Percentiles rank a stretch among this genome's conserved stretches.
phyloP scores from a whole-genome alignment of 2,888 invertebrate species.

The Pelosia muscerda region DNA sequence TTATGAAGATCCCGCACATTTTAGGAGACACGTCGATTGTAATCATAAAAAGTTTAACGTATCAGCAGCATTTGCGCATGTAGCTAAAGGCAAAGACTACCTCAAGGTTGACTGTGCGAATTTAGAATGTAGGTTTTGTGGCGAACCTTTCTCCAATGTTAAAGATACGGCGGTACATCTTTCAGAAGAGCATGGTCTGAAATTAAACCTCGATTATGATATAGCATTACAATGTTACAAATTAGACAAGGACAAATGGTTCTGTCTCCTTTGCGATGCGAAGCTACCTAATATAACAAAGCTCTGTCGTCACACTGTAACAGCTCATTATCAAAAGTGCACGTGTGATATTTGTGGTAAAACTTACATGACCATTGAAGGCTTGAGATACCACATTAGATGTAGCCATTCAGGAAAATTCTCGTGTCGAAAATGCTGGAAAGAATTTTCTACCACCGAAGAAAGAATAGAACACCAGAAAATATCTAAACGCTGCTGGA shows the following conservation, averaged over 20 bases:
- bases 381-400: conserved; percentile 71
- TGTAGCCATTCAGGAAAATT: conserved; percentile 67
- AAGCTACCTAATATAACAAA: conserved; percentile 69
- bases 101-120: conserved; percentile 75
- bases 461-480: conserved; percentile 67
- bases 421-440: conserved; percentile 74
- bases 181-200: conserved; percentile 57
- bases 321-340: conserved; percentile 69
- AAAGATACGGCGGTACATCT: conserved; percentile 68
- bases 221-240: conserved; percentile 73
- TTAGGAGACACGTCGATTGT: conserved; percentile 68
- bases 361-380: conserved; percentile 69
- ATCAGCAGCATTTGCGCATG: conserved; percentile 72
- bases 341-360: conserved; percentile 78
- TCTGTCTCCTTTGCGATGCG: conserved; percentile 67
- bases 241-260: conserved; percentile 67
- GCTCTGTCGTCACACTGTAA: conserved; percentile 71
- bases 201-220: conserved; percentile 64
- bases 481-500: conserved; percentile 66
- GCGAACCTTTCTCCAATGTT: conserved; percentile 58
- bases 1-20: conserved; percentile 67
- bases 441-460: conserved; percentile 63
- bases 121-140: conserved; percentile 70
- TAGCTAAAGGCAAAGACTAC: conserved; percentile 63
- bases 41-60: conserved; percentile 66